Evolutionary conservation across 2,113 vertebrate species (phyloP), one percentile per base, ranked within the genome.

Genomic region (Otis tarda): DNA sequence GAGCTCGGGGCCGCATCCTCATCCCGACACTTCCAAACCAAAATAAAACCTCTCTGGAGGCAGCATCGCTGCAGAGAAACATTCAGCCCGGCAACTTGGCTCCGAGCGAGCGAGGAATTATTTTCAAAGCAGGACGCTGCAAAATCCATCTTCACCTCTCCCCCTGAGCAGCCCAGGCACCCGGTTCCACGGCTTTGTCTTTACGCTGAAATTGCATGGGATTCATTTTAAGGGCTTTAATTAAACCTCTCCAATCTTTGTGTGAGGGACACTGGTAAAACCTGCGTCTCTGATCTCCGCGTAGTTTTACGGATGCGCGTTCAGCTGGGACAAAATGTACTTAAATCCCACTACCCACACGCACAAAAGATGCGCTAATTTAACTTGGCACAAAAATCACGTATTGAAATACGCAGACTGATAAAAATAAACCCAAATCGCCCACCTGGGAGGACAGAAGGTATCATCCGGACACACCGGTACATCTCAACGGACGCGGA

Each of bases 1-100:
- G 22, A 87, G 71, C 96, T 82, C 80, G 9, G 86, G 43, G 83
- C 94, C 6, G 93, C 70, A 86, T 70, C 93, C 82, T 93, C 84
- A 92, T 56, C 94, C 92, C 93, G 55, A 12, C 35, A 39, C 87
- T 83, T 83, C 81, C 64, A 89, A 55, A 92, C 30, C 85, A 88
- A 96, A 97, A 92, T n/a, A 79, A 89, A 90, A 59, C 88, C 77
- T 52, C 95, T 92, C 96, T 22, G 88, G 93, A 76, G 95, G 94
- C 85, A 84, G 61, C 76, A 23, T 53, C 23, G 21, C 35, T 92
- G 55, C 85, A 49, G 80, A 35, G 74, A 74, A 97, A 90, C 83
- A 49, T 12, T 41, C 73, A 94, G 84, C 39, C 73, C 73, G 22
- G 68, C 65, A 37, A 43, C 52, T 87, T 78, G 69, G 85, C 84